Base-by-base conservation (phyloP, 2,888 invertebrate species). In the Synergus umbraculus region DNA sequence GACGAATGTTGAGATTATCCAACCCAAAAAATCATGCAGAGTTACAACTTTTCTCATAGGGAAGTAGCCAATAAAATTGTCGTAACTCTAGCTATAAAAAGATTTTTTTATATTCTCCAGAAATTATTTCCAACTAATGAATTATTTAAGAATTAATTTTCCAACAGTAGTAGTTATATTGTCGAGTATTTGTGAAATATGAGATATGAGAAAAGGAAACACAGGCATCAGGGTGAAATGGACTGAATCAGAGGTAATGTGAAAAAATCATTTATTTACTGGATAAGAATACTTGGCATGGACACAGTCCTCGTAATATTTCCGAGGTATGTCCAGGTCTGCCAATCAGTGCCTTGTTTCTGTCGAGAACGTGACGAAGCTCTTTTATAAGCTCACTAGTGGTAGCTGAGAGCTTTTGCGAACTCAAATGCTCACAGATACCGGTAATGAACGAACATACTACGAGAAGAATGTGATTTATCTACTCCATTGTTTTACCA, bases 331-430 rank as follows among this genome's bases (percentile, higher is more conserved):
- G 64, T 64, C 5, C 63, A 29, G 29, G 37, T 65, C 65, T 65
- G 65, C 65, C 65, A 65, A 65, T 65, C 65, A 65, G 65, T 65
- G 37, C 44, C 67, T 67, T 43, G 18, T 46, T 22, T 22, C 46
- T 46, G 44, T 67, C 43, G 13, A 13, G 46, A 69, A 69, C 44
- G 69, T 29, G 46, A 49, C 69, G 49, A 69, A 18, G 46, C 69
- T 69, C 18, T 69, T 69, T 67, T 69, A 69, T 37, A 69, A 69
- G 46, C 69, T 69, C 69, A 46, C 46, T 10, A 12, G n/a, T 41
- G 37, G n/a, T n/a, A 54, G 13, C 15, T 22, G 37, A 37, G 29
- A 22, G 22, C 64, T 46, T 46, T 43, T 67, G 12, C 22, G 13
- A 46, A 67, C 29, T 67, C 44, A 44, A 67, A 67, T 69, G 5